Base-by-base conservation (phyloP, 2,113 vertebrate species). In the western clawed frog (Xenopus tropicalis) region DNA sequence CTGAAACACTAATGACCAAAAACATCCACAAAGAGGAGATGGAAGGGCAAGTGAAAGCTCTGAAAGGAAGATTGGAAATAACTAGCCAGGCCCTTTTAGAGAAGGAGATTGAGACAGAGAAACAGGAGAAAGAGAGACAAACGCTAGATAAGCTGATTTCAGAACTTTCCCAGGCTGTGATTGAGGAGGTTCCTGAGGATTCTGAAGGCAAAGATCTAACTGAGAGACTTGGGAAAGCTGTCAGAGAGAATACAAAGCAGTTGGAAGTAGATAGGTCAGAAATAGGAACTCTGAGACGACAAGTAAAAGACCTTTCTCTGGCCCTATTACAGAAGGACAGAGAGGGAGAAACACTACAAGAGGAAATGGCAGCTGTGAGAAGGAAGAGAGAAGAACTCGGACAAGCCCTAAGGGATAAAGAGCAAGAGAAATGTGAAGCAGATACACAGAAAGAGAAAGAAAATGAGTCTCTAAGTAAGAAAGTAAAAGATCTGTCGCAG, bases 351-450 rank as follows among this genome's bases (percentile, higher is more conserved):
- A 10, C 42, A 9, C 25, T 25, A 23, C 54, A 78, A 0, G 52
- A 75, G 25, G 81, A 86, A 14, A 59, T 83, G 57, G 71, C 52
- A 43, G 66, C 59, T 14, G 63, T 69, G 11, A 74, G 70, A 62
- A 82, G 77, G 58, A 73, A 72, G 61, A 59, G 70, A 29, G 78
- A 81, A 69, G 67, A 79, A 11, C 69, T 80, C 14, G 77, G 81
- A 74, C 77, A 79, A 69, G 25, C 43, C 13, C 68, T 80, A 25
- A 25, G 48, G 44, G 67, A 69, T 17, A 74, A 51, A 5, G 61
- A 25, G 13, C 46, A 0, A 63, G 80, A 79, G 10, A 44, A 37
- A 23, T 11, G 1, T 54, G 46, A 48, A 6, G 4, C 16, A n/a
- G 19, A 54, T 22, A 59, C 19, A n/a, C 54, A 57, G 54, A 57